Percentiles rank a stretch among this genome's conserved stretches.
Evolutionary conservation across 2,113 vertebrate species (phyloP).

Genomic region (Mionectes macconnelli): DNA sequence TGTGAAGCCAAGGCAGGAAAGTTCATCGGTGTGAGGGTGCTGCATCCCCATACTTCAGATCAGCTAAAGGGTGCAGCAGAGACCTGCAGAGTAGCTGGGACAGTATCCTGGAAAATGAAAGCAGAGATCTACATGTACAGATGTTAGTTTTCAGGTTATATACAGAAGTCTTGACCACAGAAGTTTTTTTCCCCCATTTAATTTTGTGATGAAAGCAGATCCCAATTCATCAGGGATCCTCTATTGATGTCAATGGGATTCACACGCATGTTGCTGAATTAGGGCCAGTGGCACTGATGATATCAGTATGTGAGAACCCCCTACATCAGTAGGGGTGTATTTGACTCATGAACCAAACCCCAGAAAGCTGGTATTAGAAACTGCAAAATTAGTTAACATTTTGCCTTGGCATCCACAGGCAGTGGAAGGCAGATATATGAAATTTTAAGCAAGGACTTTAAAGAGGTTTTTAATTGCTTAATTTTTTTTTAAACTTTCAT

Average conservation of each 20-base stretch:
- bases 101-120: not conserved
- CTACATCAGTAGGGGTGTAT: not conserved
- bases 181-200: not conserved
- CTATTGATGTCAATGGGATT: not conserved
- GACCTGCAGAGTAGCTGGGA: not conserved
- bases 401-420: not conserved
- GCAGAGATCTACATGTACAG: not conserved
- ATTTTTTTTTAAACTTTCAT: not conserved
- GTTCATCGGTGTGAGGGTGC: not conserved
- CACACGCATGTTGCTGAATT: not conserved
- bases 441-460: not conserved
- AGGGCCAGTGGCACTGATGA: not conserved
- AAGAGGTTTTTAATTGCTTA: not conserved
- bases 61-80: not conserved
- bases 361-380: not conserved
- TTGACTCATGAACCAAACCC: not conserved
- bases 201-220: constrained; percentile 19
- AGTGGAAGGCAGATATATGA: not conserved
- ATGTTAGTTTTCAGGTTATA: not conserved
- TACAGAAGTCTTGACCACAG: not conserved
- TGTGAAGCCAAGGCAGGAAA: not conserved
- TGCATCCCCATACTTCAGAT: not conserved
- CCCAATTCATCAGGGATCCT: not conserved
- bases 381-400: not conserved
- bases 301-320: not conserved